Conservation (phyloP, 2,888 invertebrate species). For the Boloria selene region DNA sequence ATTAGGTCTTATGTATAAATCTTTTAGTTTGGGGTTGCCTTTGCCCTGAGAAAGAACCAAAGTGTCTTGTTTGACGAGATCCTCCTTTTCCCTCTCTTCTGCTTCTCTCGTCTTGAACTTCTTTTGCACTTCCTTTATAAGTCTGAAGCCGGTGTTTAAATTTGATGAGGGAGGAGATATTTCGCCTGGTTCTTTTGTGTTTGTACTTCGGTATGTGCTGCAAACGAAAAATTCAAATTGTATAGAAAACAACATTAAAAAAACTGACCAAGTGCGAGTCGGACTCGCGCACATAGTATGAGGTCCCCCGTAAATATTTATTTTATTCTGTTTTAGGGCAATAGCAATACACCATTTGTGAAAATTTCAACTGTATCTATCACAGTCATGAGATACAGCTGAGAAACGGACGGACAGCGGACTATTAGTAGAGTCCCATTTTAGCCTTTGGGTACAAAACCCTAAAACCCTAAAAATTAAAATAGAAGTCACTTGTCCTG, state of each 20-base stretch:
- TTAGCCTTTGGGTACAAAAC: too few species aligned
- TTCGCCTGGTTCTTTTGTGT: conserved; percentile 98
- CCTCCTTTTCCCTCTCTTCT: conserved; percentile 99
- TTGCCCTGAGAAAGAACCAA: conserved; percentile 96
- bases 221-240: conserved; percentile 41
- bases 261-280: too few species aligned
- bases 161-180: conserved; percentile 96
- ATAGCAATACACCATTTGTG: too few species aligned
- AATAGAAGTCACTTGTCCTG: too few species aligned
- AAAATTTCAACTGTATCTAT: too few species aligned
- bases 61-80: conserved; percentile 99
- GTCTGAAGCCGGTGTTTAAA: conserved; percentile 96
- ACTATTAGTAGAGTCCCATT: too few species aligned
- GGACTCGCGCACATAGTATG: too few species aligned
- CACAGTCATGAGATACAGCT: too few species aligned
- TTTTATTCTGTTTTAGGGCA: too few species aligned
- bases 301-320: too few species aligned
- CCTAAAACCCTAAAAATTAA: too few species aligned
- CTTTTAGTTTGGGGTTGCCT: conserved; percentile 98
- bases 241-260: background rate
- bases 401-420: too few species aligned
- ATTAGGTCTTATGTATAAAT: conserved; percentile 99
- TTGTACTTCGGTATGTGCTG: conserved; percentile 97
- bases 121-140: conserved; percentile 99
- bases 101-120: conserved; percentile 99